phyloP scores from a whole-genome alignment of 1,140 invertebrate species.

The Musca vetustissima region DNA sequence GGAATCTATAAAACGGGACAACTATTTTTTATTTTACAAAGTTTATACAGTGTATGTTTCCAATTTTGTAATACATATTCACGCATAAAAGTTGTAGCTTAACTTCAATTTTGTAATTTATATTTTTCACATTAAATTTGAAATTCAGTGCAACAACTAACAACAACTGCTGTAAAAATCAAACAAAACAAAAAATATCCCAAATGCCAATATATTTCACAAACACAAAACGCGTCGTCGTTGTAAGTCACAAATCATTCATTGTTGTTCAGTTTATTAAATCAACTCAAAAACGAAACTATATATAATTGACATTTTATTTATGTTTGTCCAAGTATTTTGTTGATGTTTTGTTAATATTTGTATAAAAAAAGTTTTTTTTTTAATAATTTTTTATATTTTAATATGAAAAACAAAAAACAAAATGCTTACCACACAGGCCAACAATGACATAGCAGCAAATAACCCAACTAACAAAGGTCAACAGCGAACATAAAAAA shows the following conservation, averaged over 20 bases:
- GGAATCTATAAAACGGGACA: no score
- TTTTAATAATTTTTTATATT: neutral
- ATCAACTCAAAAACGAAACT: neutral
- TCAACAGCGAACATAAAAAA: neutral
- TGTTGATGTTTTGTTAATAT: neutral
- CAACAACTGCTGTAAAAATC: no score
- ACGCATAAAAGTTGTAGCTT: no score
- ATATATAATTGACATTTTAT: constrained; percentile 7
- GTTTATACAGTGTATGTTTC: no score
- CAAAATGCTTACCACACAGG: constrained; percentile 27
- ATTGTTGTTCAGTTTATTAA: constrained; percentile 6
- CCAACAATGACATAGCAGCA: neutral
- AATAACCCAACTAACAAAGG: neutral
- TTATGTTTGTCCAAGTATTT: constrained; percentile 5
- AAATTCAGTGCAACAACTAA: no score
- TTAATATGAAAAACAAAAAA: constrained; percentile 1
- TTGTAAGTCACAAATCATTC: constrained; percentile 7
- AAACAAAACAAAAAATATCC: no score
- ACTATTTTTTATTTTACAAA: no score
- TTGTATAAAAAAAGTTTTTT: constrained; percentile 2
- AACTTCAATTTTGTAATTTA: no score
- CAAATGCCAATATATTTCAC: no score
- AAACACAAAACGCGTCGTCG: no score
- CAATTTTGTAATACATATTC: no score
- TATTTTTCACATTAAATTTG: no score